Percentiles rank a stretch among this genome's conserved stretches.
Conservation (phyloP, 1,140 invertebrate genomes). For the Leguminivora glycinivorella region DNA sequence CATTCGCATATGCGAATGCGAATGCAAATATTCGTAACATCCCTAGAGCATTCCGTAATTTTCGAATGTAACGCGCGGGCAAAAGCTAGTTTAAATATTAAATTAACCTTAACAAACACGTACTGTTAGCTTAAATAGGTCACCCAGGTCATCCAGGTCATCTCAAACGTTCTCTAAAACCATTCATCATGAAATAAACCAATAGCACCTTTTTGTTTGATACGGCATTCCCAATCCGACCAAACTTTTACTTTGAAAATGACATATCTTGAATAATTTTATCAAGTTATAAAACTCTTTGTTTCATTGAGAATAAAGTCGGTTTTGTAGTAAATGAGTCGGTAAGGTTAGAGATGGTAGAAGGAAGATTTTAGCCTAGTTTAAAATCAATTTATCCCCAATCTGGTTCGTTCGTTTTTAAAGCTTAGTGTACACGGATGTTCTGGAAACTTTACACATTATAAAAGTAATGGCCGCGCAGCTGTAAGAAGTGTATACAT, state of each 20-base stretch:
- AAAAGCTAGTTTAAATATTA: no score
- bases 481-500: no score
- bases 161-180: background rate
- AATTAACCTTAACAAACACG: no score
- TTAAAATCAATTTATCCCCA: conserved; percentile 9
- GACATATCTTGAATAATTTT: background rate
- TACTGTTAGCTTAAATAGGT: background rate
- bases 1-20: no score
- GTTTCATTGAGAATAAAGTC: background rate
- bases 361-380: background rate
- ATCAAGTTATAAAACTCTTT: background rate
- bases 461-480: no score
- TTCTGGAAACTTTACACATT: no score
- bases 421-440: background rate
- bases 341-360: background rate
- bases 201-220: background rate
- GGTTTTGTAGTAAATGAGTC: background rate
- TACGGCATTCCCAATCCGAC: background rate
- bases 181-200: background rate
- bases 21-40: no score
- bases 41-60: no score
- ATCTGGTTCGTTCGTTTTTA: background rate
- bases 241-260: background rate
- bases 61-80: no score
- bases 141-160: background rate